These are phyloP conservation scores for Eupeodes luniger DNA, from an alignment of 2,888 invertebrate species.

Conservation along the genomic window DNA sequence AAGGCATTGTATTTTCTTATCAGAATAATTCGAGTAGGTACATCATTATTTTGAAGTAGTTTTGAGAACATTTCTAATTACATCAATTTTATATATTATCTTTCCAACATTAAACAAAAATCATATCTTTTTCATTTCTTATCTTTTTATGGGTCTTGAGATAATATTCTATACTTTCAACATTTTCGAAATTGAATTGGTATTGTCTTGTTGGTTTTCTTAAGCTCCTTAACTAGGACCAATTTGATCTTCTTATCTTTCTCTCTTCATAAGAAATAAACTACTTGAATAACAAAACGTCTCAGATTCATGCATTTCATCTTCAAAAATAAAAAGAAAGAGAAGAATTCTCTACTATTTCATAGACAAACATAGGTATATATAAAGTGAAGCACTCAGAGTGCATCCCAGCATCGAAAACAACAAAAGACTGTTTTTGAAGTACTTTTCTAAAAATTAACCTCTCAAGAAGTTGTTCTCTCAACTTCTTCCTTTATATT, in stretches of 20 bases:
- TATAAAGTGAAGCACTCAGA: background rate
- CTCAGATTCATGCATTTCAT: background rate
- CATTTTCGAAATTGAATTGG: background rate
- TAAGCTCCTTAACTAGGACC: background rate
- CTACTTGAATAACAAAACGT: conserved; percentile 10
- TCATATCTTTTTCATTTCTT: too few relatives aligned
- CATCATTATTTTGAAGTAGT: too few relatives aligned
- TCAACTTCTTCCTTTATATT: background rate
- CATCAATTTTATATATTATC: too few relatives aligned
- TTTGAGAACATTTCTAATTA: too few relatives aligned
- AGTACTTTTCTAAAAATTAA: conserved; percentile 28
- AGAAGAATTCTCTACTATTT: background rate
- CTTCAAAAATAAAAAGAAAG: background rate
- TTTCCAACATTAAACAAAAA: too few relatives aligned
- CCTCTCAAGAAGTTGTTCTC: conserved; percentile 10
- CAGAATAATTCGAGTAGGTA: too few relatives aligned
- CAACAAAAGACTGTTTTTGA: conserved; percentile 5
- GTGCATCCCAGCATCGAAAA: background rate
- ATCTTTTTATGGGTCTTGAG: too few relatives aligned
- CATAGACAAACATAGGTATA: too few relatives aligned
- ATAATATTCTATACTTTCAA: too few relatives aligned
- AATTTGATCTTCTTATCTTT: conserved; percentile 4
- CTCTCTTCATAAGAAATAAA: background rate
- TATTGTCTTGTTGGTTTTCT: background rate
- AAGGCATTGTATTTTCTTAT: too few relatives aligned